Percentiles rank a stretch among this genome's conserved stretches.
Conservation (phyloP, 2,113 vertebrate genomes). For the Dicerorhinus sumatrensis region DNA sequence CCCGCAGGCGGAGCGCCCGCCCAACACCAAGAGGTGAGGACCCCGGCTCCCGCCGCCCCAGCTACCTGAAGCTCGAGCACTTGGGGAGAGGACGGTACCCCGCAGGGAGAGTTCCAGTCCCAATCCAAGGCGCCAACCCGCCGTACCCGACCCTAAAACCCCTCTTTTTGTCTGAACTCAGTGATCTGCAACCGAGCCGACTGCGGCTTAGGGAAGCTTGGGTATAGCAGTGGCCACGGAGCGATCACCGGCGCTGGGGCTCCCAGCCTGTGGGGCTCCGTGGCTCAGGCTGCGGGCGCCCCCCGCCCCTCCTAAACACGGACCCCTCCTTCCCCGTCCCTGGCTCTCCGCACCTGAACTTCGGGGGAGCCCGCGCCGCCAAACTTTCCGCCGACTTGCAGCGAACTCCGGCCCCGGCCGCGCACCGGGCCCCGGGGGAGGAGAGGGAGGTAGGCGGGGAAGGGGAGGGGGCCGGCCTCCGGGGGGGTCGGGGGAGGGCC, state of each 20-base stretch:
- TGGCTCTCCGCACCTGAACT: constrained; percentile 83
- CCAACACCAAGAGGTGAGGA: constrained; percentile 42
- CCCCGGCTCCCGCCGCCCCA: constrained; percentile 38
- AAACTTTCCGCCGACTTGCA: constrained; percentile 84
- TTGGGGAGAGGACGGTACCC: background rate
- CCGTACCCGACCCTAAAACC: constrained; percentile 74
- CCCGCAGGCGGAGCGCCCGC: constrained; percentile 71
- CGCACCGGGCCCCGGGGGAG: constrained; percentile 77
- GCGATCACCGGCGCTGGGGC: constrained; percentile 35
- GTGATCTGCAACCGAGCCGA: constrained; percentile 87
- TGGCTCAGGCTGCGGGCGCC: constrained; percentile 2
- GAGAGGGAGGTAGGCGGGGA: constrained; percentile 78
- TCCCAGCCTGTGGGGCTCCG: constrained; percentile 16
- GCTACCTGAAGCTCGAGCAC: background rate
- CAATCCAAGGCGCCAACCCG: constrained; percentile 19
- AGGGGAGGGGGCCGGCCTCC: constrained; percentile 74
- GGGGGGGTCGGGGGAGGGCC: constrained; percentile 76
- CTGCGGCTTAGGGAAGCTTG: constrained; percentile 76
- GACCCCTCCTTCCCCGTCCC: constrained; percentile 75
- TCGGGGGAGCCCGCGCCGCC: constrained; percentile 79
- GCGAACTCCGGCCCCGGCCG: constrained; percentile 81
- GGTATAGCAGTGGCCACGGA: constrained; percentile 63
- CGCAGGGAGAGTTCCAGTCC: constrained; percentile 19
- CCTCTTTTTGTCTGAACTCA: constrained; percentile 91
- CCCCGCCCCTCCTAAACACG: constrained; percentile 58